Conservation (phyloP, 92 coral and sea anemone species). For the Phenganax stokvisi region DNA sequence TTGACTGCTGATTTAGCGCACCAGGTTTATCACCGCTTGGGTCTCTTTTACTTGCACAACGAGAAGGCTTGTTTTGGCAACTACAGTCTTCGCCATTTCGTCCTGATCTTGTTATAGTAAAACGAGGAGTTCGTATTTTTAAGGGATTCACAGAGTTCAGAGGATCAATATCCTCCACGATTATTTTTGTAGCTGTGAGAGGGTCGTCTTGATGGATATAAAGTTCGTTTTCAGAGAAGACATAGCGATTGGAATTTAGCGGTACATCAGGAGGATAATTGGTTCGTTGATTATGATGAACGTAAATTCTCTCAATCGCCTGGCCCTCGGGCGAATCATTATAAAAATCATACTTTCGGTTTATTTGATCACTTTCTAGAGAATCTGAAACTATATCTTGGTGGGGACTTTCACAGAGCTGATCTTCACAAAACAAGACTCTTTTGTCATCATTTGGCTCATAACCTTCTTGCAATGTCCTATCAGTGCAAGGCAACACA, state of each 20-base stretch:
- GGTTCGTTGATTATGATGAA: neutral
- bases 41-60: neutral
- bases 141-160: neutral
- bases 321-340: neutral
- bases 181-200: neutral
- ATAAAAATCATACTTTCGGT: neutral
- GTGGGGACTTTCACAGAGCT: no score
- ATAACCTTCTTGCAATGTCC: no score
- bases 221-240: neutral
- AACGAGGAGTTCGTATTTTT: slow-evolving; percentile 11
- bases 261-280: neutral
- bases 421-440: no score
- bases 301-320: neutral
- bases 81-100: neutral
- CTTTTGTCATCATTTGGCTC: neutral
- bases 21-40: neutral
- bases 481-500: no score
- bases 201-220: slow-evolving; percentile 16
- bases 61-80: neutral
- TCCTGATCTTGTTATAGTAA: neutral
- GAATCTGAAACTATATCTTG: no score
- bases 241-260: slow-evolving; percentile 1
- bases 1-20: slow-evolving; percentile 1
- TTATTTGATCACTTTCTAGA: neutral
- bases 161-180: neutral